These are phyloP conservation scores for Scelioninae gen. 2 DNA, from an alignment of 2,888 invertebrate species.

Conservation along the genomic window DNA sequence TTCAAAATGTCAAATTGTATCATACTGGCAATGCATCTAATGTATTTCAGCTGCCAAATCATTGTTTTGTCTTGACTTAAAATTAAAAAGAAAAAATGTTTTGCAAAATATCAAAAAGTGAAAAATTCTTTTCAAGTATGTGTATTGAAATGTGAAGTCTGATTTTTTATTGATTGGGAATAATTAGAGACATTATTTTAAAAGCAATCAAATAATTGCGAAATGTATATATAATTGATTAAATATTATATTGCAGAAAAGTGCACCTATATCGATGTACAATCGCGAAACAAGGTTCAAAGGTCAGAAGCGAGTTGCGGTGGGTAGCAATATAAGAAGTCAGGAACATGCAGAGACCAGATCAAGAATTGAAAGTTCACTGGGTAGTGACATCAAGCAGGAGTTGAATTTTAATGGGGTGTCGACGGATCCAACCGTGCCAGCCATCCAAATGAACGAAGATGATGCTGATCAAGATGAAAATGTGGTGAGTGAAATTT, in stretches of 20 bases:
- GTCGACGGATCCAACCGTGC: slow-evolving; percentile 68
- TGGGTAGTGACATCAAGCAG: slow-evolving; percentile 60
- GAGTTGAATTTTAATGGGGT: slow-evolving; percentile 65
- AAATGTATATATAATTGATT: background rate
- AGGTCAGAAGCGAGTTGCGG: slow-evolving; percentile 75
- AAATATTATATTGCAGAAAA: slow-evolving; percentile 28
- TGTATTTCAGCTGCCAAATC: no score
- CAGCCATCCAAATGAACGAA: slow-evolving; percentile 69
- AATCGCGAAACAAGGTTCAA: slow-evolving; percentile 75
- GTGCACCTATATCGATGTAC: slow-evolving; percentile 68
- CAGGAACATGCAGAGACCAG: slow-evolving; percentile 58
- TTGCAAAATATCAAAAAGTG: no score
- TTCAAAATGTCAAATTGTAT: no score
- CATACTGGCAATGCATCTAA: no score
- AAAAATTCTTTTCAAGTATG: no score
- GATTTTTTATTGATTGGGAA: no score
- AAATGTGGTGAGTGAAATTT: slow-evolving; percentile 61
- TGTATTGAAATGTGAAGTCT: no score
- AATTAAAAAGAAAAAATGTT: no score
- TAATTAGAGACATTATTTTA: no score
- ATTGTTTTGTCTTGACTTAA: no score
- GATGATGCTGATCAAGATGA: slow-evolving; percentile 64
- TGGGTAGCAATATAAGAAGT: slow-evolving; percentile 69
- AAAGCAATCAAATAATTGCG: no score
- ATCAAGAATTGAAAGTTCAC: slow-evolving; percentile 41